phyloP scores from a whole-genome alignment of 2,113 vertebrate species.

The Rissa tridactyla region DNA sequence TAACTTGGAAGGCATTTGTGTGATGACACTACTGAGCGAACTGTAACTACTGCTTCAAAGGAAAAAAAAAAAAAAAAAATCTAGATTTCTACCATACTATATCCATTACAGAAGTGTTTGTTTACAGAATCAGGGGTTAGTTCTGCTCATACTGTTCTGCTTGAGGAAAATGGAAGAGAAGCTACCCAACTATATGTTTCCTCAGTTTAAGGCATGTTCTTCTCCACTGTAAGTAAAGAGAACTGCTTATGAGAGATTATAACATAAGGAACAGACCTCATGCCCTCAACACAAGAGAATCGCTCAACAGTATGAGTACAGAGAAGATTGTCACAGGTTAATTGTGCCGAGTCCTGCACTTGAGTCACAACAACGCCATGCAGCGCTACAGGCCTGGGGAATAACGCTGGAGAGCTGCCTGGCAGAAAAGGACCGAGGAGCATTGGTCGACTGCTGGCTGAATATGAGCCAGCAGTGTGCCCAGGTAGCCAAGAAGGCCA shows the following conservation, averaged over 20 bases:
- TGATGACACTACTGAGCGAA: background rate
- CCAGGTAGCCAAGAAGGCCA: background rate
- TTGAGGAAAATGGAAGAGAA: background rate
- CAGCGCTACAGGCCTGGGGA: background rate
- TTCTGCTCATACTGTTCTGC: rapidly evolving
- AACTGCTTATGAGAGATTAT: background rate
- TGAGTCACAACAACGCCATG: background rate
- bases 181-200: background rate
- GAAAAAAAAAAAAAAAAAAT: background rate
- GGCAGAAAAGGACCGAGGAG: background rate
- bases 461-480: background rate
- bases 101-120: background rate
- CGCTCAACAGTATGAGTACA: background rate
- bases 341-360: background rate
- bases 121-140: background rate
- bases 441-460: background rate
- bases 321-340: background rate
- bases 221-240: background rate
- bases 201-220: background rate
- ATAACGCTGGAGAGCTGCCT: background rate
- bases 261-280: background rate
- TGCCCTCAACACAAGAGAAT: background rate
- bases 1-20: background rate
- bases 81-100: background rate
- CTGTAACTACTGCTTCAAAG: background rate